Base-by-base conservation (phyloP, 2,113 vertebrate genomes). In the Indicator maculatus region DNA sequence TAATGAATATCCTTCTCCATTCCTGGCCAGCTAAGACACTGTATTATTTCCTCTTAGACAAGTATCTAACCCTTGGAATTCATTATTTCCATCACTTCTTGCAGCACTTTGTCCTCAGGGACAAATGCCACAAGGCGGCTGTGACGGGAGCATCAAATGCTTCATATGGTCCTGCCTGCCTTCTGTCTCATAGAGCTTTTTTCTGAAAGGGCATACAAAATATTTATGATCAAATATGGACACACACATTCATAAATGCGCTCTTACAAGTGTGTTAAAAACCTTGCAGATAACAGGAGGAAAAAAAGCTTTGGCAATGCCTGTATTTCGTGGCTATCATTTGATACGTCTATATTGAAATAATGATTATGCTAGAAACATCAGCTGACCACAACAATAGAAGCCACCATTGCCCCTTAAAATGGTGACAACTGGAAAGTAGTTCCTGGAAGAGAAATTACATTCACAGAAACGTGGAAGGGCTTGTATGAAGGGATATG, bases 81-180 rank as follows among this genome's bases (percentile, higher is more conserved):
- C 89, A 88, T 95, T 95, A 95, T 90, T 93, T 81, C 81, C 88
- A 88, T 95, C 66, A 66, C 30, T 89, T 95, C 93, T 83, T 75
- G 53, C 72, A 94, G 79, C 67, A 81, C 38, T 83, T 88, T 88
- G 72, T 95, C 94, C 91, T 83, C 78, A 86, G 53, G 65, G 91
- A 86, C 17, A 91, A 95, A 93, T 93, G 83, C 91, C 85, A 93
- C 53, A 88, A 72, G 70, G 74, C 0, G 0, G 23, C 89, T 81
- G 47, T 55, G 73, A 83, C 39, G 83, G 73, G 16, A 75, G 61
- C 79, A 91, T 66, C 81, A 91, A 87, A 85, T 60, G 50, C 33
- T 79, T 71, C 3, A 0, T 66, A 38, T 16, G 69, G 50, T 60
- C 21, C 19, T 80, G 45, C 27, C 59, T 66, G 64, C 66, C 28